phyloP scores from a whole-genome alignment of 2,113 vertebrate genomes.

The Ranitomeya variabilis region DNA sequence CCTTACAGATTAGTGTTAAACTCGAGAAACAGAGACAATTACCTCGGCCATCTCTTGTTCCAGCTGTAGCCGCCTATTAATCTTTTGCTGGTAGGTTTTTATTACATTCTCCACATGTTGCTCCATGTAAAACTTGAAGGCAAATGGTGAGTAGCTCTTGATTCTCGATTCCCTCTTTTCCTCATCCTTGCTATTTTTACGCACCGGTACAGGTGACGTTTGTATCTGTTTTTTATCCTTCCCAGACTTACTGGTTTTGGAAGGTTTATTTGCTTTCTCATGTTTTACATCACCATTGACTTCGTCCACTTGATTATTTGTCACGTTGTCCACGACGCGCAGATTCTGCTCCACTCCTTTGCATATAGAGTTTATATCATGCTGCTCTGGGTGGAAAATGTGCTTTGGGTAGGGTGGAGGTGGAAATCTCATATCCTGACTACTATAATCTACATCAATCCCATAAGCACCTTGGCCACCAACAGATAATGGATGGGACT shows the following conservation, averaged over 20 bases:
- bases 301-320: constrained; percentile 66
- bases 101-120: constrained; percentile 97
- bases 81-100: constrained; percentile 97
- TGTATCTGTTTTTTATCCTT: constrained; percentile 98
- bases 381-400: constrained; percentile 78
- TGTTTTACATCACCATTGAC: constrained; percentile 67
- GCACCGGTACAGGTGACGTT: constrained; percentile 90
- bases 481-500: constrained; percentile 77
- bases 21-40: constrained; percentile 54
- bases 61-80: constrained; percentile 90
- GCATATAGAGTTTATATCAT: constrained; percentile 71
- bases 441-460: constrained; percentile 73
- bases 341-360: constrained; percentile 74
- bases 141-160: constrained; percentile 96
- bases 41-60: constrained; percentile 99
- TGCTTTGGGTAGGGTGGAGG: constrained; percentile 94
- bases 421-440: constrained; percentile 84
- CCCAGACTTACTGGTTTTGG: constrained; percentile 79
- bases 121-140: constrained; percentile 99
- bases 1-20: neutral
- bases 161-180: constrained; percentile 96
- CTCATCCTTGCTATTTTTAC: constrained; percentile 88
- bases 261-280: constrained; percentile 77
- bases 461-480: constrained; percentile 74
- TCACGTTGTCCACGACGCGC: constrained; percentile 61